Evolutionary conservation across 30 jellyfish, hydroid and myxozoan genomes (phyloP).

Genomic region (Aurelia sp.): DNA sequence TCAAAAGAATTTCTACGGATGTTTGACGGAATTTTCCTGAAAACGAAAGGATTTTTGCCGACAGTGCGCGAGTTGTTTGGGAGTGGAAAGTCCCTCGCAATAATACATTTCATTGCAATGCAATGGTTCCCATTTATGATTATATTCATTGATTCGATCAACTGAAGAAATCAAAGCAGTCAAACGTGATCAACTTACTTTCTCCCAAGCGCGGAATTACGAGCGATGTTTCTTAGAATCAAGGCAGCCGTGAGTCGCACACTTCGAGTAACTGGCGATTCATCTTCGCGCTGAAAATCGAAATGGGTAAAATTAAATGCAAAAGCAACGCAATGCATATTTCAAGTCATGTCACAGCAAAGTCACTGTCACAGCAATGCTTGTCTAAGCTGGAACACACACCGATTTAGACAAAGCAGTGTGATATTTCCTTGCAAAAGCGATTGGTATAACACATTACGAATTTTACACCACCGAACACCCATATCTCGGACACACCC

Average conservation of each 20-base stretch:
- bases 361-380: neutral
- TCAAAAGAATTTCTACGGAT: too few relatives aligned
- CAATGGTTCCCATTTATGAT: too few relatives aligned
- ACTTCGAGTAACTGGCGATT: constrained; percentile 96
- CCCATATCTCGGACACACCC: too few relatives aligned
- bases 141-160: neutral
- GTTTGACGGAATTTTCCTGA: too few relatives aligned
- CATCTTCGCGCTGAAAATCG: constrained; percentile 82
- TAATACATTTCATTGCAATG: too few relatives aligned
- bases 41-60: too few relatives aligned
- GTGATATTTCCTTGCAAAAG: neutral
- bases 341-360: too few relatives aligned
- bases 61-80: too few relatives aligned
- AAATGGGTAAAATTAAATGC: neutral
- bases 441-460: too few relatives aligned
- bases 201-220: constrained; percentile 82
- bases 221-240: constrained; percentile 83
- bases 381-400: neutral
- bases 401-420: neutral
- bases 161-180: neutral
- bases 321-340: neutral
- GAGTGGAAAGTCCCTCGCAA: too few relatives aligned
- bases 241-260: constrained; percentile 92
- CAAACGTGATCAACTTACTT: constrained; percentile 47
- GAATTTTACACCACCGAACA: too few relatives aligned